Base-by-base conservation (phyloP, 2,888 invertebrate genomes). In the Drosophila silvestris region DNA sequence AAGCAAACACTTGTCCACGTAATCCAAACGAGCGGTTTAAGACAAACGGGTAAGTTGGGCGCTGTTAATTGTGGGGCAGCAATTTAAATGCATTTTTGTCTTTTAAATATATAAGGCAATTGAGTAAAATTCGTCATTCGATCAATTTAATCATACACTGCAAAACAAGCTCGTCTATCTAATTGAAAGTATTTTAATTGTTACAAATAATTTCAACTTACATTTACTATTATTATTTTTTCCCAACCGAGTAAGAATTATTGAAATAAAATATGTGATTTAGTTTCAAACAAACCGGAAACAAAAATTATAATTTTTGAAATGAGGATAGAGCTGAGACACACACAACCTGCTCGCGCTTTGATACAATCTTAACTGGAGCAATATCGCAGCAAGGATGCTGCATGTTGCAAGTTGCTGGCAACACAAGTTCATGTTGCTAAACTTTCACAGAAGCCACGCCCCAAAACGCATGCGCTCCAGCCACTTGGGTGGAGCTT, bases 1-100 rank as follows among this genome's bases (percentile, higher is more conserved):
- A 62, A n/a, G 47, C 54, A 66, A 66, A 58, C 85, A 80, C 76
- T 82, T 88, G 85, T 88, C 88, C 85, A 85, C 85, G 85, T 85
- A 88, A 87, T 78, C 90, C 88, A 80, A 81, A 61, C 53, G 61
- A 63, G 78, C 77, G 85, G 70, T 37, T 75, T 58, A 56, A n/a
- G 9, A 12, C 14, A 41, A 33, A 2, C 10, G 5, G 5, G n/a
- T 6, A 30, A n/a, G 44, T 56, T 28, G 26, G 39, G 50, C 35
- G 58, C 39, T 37, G 3, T 28, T 26, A 3, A n/a, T 33, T 22
- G 1, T 37, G 22, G 54, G 35, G 41, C 62, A 6, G 26, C 26
- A 39, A 30, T 39, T 53, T 0, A 7, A 54, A 5, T 28, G 3
- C 1, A 3, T 35, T 47, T 19, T 28, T 47, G 3, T 22, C 1